Conservation (phyloP, 2,113 vertebrate species). For the Pogona vitticeps region DNA sequence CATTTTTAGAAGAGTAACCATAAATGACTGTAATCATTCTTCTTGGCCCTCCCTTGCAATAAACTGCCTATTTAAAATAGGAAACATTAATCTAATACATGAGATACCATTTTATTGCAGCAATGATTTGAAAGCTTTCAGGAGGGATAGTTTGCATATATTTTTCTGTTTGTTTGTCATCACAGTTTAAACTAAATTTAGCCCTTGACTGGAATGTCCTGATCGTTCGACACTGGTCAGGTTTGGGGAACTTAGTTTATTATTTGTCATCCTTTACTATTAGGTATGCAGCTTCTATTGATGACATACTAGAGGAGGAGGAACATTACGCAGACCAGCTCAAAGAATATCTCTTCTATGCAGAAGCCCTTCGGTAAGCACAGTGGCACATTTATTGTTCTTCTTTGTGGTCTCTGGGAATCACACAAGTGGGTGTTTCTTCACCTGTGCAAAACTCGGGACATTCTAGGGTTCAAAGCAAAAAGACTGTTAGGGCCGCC, state of each 20-base stretch:
- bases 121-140: background rate
- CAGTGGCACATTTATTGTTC: background rate
- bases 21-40: background rate
- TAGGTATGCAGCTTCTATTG: constrained; percentile 93
- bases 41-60: constrained; percentile 7
- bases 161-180: background rate
- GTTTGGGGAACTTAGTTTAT: constrained; percentile 22
- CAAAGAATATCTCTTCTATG: constrained; percentile 94
- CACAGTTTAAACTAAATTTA: background rate
- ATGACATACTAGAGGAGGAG: constrained; percentile 95
- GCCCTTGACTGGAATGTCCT: background rate
- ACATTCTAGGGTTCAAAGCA: no score
- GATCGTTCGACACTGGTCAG: background rate
- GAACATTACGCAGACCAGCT: constrained; percentile 95
- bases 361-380: constrained; percentile 88
- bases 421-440: no score
- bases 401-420: no score
- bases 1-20: constrained; percentile 4
- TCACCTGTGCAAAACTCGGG: no score
- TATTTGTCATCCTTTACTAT: background rate
- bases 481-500: no score
- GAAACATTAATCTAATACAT: background rate
- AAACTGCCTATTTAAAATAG: constrained; percentile 38
- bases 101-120: constrained; percentile 22
- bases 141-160: background rate